Base-by-base conservation (phyloP, 1,140 invertebrate species). In the Sitophilus oryzae region DNA sequence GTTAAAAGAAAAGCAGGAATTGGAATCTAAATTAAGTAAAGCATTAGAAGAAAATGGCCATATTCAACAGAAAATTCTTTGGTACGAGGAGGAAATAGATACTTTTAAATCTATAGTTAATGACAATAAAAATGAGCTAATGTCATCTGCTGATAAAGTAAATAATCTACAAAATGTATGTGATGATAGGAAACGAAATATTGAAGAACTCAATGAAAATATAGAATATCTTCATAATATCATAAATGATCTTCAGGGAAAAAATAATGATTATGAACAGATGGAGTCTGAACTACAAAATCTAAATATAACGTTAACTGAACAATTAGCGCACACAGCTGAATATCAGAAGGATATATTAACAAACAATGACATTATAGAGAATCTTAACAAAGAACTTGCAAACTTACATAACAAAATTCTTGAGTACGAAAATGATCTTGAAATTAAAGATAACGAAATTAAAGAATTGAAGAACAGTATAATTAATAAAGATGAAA, bases 41-140 rank as follows among this genome's bases (percentile, higher is more conserved):
- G 47, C 69, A 9, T 41, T 56, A 50, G 71, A 74, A 57, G 61
- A 76, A 55, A 72, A 79, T 25, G 72, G 75, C 62, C 72, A 74
- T 59, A 62, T 72, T 14, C 59, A 71, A 44, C 47, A 54, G 19
- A 70, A 71, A 60, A 41, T 74, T n/a, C 34, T 52, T 8, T 44
- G 60, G 16, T 55, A 58, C 19, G 15, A 63, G 70, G 40, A 75
- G 73, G 66, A 77, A 73, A 68, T 62, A 65, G 76, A 70, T 70
- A 76, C 58, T 37, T 68, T 52, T 62, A 66, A 54, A 69, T 51
- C 53, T 30, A 61, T 61, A 6, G 62, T 71, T 44, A 58, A 68
- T 47, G 66, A 69, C 48, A 71, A 77, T 66, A 75, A 79, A 55
- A 72, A 70, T 25, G 63, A 70, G 49, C 47, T 70, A 8, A 62